These are phyloP conservation scores for Eledona agricola DNA, from an alignment of 2,888 invertebrate genomes.

Conservation along the genomic window DNA sequence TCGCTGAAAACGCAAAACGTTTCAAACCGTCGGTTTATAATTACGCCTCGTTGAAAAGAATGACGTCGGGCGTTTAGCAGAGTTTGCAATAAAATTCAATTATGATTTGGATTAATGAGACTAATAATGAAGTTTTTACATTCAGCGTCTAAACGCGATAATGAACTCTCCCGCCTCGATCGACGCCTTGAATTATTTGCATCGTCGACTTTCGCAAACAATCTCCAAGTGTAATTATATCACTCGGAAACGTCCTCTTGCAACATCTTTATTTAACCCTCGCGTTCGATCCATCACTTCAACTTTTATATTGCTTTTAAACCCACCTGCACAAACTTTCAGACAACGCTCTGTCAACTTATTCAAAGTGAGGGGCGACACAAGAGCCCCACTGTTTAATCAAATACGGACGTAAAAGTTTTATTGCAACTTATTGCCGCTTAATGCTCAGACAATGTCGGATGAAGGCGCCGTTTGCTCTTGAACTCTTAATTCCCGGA, in stretches of 20 bases:
- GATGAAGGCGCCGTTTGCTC: not conserved
- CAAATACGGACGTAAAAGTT: slow-evolving; percentile 25
- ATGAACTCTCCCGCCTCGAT: slow-evolving; percentile 50
- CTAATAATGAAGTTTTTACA: slow-evolving; percentile 43
- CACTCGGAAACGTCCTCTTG: slow-evolving; percentile 42
- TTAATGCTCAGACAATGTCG: slow-evolving; percentile 6
- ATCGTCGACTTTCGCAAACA: slow-evolving; percentile 53
- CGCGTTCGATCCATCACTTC: slow-evolving; percentile 40
- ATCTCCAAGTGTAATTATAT: slow-evolving; percentile 52
- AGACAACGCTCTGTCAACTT: slow-evolving; percentile 36
- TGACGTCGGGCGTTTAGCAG: slow-evolving; percentile 13
- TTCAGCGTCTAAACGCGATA: slow-evolving; percentile 45
- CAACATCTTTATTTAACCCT: slow-evolving; percentile 44
- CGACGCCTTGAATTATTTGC: slow-evolving; percentile 54
- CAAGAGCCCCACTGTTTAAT: slow-evolving; percentile 29
- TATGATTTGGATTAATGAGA: slow-evolving; percentile 40
- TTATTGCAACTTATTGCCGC: slow-evolving; percentile 28
- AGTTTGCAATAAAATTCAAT: slow-evolving; percentile 39
- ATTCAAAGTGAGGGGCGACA: slow-evolving; percentile 30
- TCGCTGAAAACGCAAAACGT: slow-evolving; percentile 15
- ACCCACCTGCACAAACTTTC: slow-evolving; percentile 43
- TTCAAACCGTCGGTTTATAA: slow-evolving; percentile 22
- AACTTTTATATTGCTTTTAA: slow-evolving; percentile 43
- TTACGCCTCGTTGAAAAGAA: slow-evolving; percentile 9
- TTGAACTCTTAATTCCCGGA: slow-evolving; percentile 4